Base-by-base conservation (phyloP, 1,140 invertebrate genomes). In the Drosophila athabasca region DNA sequence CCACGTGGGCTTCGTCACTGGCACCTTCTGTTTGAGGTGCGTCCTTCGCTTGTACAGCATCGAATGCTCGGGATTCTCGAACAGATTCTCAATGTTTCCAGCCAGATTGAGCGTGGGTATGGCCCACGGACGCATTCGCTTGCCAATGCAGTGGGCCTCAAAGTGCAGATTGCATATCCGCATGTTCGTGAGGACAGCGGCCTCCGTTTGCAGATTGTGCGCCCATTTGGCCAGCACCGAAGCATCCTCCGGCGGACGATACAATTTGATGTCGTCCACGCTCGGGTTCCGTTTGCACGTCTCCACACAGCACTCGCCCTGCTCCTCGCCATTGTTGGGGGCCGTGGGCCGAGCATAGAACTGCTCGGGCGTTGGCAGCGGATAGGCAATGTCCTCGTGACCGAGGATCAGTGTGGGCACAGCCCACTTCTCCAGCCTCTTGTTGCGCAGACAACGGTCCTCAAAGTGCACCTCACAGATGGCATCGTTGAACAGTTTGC, bases 391-490 rank as follows among this genome's bases (percentile, higher is more conserved):
- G 15, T 85, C 76, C 6, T 84, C 79, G 49, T 91, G 90, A 1
- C 90, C 90, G 5, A 91, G 59, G 7, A 84, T 59, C 1, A 91
- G 22, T 0, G 90, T 91, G 1, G 90, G 90, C 26, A 91, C 79
- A 0, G 90, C 82, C 90, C 90, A 91, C 52, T 91, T 91, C 29
- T 91, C 90, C 22, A 91, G 64, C 6, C 90, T 74, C 35, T 91
- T 91, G 54, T 88, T 91, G 13, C 90, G 85, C 62, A 91, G 48
- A 26, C 90, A 91, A 1, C 90, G 76, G 41, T 91, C 90, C 58
- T 90, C 90, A 11, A 91, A 91, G 62, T 91, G 90, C 22, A 90
- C 74, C 53, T 91, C 90, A 24, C 90, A 91, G 9, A 91, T 91
- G 55, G 90, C 90, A 58, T 91, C 90, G 41, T 91, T 91, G 19